phyloP scores from a whole-genome alignment of 2,888 invertebrate species.

The Phania funesta region DNA sequence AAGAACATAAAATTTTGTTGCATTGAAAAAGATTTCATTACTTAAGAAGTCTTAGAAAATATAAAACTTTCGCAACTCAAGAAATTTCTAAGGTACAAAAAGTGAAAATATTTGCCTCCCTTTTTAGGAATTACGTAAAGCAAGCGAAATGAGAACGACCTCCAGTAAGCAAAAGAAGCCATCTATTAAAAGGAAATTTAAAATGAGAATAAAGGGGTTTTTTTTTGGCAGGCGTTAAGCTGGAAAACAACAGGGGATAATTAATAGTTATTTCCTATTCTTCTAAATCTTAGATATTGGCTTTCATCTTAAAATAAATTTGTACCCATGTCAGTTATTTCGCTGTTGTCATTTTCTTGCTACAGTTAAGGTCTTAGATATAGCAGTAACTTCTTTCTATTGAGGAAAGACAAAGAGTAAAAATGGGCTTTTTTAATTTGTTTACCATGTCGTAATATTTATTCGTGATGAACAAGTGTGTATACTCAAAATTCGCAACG shows the following conservation, averaged over 20 bases:
- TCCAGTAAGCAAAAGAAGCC: background rate
- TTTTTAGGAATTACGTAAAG: too few relatives aligned
- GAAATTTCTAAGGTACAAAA: too few relatives aligned
- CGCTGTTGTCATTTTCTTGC: background rate
- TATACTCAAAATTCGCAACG: too few relatives aligned
- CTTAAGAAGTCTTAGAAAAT: too few relatives aligned
- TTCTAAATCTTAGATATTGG: background rate
- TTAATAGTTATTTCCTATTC: background rate
- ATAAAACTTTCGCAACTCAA: too few relatives aligned
- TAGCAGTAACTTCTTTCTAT: background rate
- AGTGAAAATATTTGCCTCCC: too few relatives aligned
- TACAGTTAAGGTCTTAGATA: background rate
- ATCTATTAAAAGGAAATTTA: background rate
- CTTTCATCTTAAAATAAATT: slow-evolving; percentile 21
- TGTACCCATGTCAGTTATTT: slow-evolving; percentile 28
- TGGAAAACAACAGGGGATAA: background rate
- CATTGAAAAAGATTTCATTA: too few relatives aligned
- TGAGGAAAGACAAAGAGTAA: background rate
- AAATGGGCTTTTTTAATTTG: too few relatives aligned
- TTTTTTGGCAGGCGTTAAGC: slow-evolving; percentile 15
- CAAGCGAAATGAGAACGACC: background rate
- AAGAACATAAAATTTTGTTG: too few relatives aligned
- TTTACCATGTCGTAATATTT: too few relatives aligned
- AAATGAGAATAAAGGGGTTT: background rate
- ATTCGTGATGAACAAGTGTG: too few relatives aligned